A percentile compares a stretch with the other conserved stretches of the same genome.
Evolutionary conservation across 2,888 invertebrate species (phyloP).

Genomic region (Tupiocoris notatus): DNA sequence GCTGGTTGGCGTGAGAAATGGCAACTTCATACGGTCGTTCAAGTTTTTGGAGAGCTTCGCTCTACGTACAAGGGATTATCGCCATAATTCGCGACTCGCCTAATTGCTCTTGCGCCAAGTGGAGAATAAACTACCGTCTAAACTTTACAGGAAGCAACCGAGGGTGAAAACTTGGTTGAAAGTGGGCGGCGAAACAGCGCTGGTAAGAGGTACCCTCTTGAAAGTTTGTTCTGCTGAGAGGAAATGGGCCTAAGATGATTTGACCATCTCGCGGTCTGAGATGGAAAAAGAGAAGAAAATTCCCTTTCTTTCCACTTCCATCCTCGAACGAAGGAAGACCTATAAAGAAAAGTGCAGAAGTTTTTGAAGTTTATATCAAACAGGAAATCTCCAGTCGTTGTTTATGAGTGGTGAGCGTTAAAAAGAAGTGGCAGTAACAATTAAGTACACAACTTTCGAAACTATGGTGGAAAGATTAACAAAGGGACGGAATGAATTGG

Average conservation of each 20-base stretch:
- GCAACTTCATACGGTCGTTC: background rate
- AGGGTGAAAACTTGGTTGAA: background rate
- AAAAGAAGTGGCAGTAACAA: background rate
- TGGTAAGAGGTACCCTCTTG: background rate
- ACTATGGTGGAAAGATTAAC: background rate
- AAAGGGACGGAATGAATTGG: background rate
- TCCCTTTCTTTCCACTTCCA: background rate
- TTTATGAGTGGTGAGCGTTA: background rate
- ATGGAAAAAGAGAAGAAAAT: background rate
- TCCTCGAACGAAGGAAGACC: background rate
- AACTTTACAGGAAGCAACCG: background rate
- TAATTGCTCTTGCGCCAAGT: background rate
- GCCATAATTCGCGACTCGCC: background rate
- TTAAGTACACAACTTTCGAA: background rate
- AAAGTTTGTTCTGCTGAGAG: background rate
- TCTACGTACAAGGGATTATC: background rate
- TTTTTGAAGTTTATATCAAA: background rate
- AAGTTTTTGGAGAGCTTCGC: too few species aligned
- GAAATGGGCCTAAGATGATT: background rate
- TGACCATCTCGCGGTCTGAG: background rate
- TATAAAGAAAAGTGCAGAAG: background rate
- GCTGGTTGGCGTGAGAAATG: too few species aligned
- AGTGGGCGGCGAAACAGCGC: background rate
- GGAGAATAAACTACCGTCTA: background rate
- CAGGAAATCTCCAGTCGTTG: background rate